Percentiles rank a stretch among this genome's conserved stretches.
These are phyloP conservation scores for Eudemis profundana DNA, from an alignment of 2,888 invertebrate species.

Conservation along the genomic window DNA sequence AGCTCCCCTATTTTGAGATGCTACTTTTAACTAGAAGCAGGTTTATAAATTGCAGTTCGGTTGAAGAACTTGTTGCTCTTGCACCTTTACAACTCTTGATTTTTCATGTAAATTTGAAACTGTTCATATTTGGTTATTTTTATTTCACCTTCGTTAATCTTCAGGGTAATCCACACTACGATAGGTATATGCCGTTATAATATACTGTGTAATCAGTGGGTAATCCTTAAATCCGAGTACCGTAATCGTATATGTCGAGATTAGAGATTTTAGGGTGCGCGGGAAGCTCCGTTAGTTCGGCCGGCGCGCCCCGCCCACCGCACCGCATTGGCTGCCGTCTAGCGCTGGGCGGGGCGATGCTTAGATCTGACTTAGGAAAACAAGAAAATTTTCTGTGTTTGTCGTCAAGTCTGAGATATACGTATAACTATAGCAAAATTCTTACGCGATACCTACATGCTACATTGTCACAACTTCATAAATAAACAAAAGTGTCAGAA, in stretches of 20 bases:
- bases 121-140: background rate
- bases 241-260: slow-evolving; percentile 43
- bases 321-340: slow-evolving; percentile 73
- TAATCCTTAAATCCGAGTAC: slow-evolving; percentile 41
- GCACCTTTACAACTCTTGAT: slow-evolving; percentile 17
- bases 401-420: slow-evolving; percentile 7
- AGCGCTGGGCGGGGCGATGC: slow-evolving; percentile 77
- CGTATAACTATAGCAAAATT: too few species aligned
- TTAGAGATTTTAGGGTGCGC: slow-evolving; percentile 45
- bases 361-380: slow-evolving; percentile 79
- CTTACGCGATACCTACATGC: background rate
- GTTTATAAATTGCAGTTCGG: slow-evolving; percentile 34
- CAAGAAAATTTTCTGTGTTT: slow-evolving; percentile 40
- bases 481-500: too few species aligned
- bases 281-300: slow-evolving; percentile 71
- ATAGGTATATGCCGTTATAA: background rate
- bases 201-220: slow-evolving; percentile 39
- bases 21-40: slow-evolving; percentile 31
- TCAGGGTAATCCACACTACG: background rate
- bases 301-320: slow-evolving; percentile 72
- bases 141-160: background rate
- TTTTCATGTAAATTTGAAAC: slow-evolving; percentile 1
- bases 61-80: slow-evolving; percentile 13
- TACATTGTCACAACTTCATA: too few species aligned
- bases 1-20: slow-evolving; percentile 49